Conservation (phyloP, 2,113 vertebrate species). For the Columbina picui region DNA sequence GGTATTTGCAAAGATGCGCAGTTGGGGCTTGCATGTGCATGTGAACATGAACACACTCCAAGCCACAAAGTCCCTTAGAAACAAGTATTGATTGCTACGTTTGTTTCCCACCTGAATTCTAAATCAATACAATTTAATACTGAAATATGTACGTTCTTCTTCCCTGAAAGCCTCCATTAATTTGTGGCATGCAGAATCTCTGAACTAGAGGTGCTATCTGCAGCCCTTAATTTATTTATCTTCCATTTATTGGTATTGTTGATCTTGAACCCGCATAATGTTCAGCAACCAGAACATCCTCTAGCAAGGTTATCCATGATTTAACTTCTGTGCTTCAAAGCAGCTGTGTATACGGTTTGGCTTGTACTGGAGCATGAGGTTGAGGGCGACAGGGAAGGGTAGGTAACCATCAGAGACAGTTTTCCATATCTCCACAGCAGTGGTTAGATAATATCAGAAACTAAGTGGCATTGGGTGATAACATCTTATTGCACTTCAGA, state of each 20-base stretch:
- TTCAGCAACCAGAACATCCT: background rate
- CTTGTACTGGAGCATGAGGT: background rate
- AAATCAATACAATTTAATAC: background rate
- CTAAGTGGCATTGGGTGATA: background rate
- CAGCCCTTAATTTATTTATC: background rate
- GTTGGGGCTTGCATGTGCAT: background rate
- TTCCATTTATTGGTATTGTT: background rate
- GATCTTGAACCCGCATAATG: background rate
- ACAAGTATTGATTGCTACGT: background rate
- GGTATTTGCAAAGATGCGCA: background rate
- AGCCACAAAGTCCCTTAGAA: background rate
- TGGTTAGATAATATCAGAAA: background rate
- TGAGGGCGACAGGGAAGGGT: background rate
- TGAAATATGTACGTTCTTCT: background rate
- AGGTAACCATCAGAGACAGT: background rate
- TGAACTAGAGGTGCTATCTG: background rate
- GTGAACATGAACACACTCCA: background rate
- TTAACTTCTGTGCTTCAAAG: background rate
- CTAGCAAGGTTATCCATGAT: background rate
- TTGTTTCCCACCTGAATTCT: background rate
- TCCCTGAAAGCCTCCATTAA: background rate
- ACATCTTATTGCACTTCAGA: background rate
- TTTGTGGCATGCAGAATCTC: background rate
- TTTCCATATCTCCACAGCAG: background rate
- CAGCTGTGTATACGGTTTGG: background rate